A percentile compares a stretch with the other conserved stretches of the same genome.
Conservation (phyloP, 2,888 invertebrate genomes). For the Agrochola litura region DNA sequence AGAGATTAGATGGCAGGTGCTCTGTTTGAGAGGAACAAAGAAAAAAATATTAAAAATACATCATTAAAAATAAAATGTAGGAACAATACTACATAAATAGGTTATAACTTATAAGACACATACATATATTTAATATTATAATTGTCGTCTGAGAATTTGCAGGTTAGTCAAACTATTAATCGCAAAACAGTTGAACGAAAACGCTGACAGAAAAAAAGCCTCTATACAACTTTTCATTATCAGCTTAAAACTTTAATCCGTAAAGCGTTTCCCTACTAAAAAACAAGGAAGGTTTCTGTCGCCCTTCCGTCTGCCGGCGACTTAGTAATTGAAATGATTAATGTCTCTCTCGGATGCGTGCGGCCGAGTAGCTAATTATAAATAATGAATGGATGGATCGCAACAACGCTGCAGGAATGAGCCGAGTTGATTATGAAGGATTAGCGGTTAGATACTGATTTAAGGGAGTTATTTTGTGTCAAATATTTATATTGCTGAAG, state of each 20-base stretch:
- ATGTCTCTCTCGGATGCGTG: conserved; percentile 73
- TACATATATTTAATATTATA: too few species aligned
- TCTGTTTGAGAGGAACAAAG: too few species aligned
- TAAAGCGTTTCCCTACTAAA: conserved; percentile 49
- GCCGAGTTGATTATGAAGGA: conserved; percentile 55
- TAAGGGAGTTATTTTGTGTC: conserved; percentile 18
- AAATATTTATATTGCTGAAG: conserved; percentile 5
- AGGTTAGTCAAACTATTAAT: neutral
- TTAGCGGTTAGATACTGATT: conserved; percentile 40
- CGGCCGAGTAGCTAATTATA: conserved; percentile 80
- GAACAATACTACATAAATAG: too few species aligned
- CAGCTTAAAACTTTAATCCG: conserved; percentile 50
- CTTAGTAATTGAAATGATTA: conserved; percentile 82
- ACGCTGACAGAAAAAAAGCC: conserved; percentile 27
- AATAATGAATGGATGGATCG: conserved; percentile 81
- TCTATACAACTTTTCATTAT: conserved; percentile 10
- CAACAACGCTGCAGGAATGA: conserved; percentile 52
- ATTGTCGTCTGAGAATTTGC: neutral
- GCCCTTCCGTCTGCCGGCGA: conserved; percentile 61
- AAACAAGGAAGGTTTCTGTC: conserved; percentile 66
- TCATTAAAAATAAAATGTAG: too few species aligned
- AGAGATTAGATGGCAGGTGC: too few species aligned
- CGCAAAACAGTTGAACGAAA: conserved; percentile 16
- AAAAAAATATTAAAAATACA: too few species aligned
- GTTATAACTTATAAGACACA: too few species aligned